phyloP scores from a whole-genome alignment of 2,797 vertebrate species.

The Cirrhinus molitorella region DNA sequence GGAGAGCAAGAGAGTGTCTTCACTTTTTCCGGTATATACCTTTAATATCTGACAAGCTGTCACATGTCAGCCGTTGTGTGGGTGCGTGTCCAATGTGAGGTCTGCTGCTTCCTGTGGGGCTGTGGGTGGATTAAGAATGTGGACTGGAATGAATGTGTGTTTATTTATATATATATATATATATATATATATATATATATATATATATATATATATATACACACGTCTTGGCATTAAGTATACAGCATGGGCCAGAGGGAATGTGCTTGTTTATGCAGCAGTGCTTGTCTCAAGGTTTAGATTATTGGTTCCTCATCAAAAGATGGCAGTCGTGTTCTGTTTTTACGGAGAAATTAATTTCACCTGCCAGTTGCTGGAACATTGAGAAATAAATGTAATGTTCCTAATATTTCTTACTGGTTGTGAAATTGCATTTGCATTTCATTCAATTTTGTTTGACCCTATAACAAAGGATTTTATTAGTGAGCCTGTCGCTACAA shows the following conservation, averaged over 20 bases:
- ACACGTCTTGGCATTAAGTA: constrained; percentile 8
- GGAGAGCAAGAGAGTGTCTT: constrained; percentile 16
- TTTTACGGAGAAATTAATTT: constrained; percentile 15
- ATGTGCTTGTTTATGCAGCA: constrained; percentile 31
- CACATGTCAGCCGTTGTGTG: constrained; percentile 42
- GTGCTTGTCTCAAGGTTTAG: background rate
- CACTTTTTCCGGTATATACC: background rate
- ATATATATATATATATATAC: no score
- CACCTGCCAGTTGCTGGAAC: constrained; percentile 16
- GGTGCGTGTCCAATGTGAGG: constrained; percentile 8
- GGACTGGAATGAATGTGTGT: constrained; percentile 14
- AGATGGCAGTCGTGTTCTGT: constrained; percentile 25
- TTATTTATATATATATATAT: no score
- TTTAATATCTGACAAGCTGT: constrained; percentile 39
- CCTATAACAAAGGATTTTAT: background rate
- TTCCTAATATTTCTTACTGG: background rate
- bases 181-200: no score
- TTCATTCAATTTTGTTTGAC: background rate
- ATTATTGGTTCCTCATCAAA: constrained; percentile 41
- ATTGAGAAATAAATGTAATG: background rate
- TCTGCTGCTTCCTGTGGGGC: constrained; percentile 8
- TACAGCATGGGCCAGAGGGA: background rate
- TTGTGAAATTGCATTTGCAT: background rate
- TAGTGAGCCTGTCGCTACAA: background rate
- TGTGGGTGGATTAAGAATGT: constrained; percentile 30